Evolutionary conservation across 2,113 vertebrate species (phyloP).

Genomic region (Nyctibius bracteatus): DNA sequence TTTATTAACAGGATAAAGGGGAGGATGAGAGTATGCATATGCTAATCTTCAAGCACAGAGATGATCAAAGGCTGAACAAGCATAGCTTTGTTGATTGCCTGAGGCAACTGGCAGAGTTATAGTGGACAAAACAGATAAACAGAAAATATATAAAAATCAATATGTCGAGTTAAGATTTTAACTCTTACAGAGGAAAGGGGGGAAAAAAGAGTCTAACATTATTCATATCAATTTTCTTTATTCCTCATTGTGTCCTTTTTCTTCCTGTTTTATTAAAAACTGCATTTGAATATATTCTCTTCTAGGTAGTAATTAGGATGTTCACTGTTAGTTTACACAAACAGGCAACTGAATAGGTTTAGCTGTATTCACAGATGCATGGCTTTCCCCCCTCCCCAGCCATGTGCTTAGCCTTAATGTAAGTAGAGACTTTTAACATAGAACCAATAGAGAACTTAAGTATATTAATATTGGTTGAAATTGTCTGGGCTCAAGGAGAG

Average conservation of each 20-base stretch:
- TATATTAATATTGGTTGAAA: not conserved
- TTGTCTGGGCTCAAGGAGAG: not conserved
- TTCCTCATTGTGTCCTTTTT: not conserved
- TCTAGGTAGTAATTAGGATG: not conserved
- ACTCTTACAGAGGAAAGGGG: not conserved
- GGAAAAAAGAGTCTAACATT: not conserved
- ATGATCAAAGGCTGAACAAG: constrained; percentile 85
- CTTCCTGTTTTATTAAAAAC: not conserved
- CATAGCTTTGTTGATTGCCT: constrained; percentile 84
- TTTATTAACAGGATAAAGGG: constrained; percentile 63
- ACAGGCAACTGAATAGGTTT: not conserved
- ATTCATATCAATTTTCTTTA: not conserved
- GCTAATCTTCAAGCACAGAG: constrained; percentile 80
- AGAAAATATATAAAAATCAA: constrained; percentile 73
- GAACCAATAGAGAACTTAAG: not conserved
- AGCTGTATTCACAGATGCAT: not conserved
- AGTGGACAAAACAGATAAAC: constrained; percentile 68
- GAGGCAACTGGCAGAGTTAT: constrained; percentile 71
- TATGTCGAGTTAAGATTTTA: not conserved
- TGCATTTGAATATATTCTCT: not conserved
- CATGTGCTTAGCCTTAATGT: not conserved
- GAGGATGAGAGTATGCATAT: constrained; percentile 75
- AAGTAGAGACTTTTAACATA: not conserved
- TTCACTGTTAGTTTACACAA: not conserved
- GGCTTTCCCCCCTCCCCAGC: not conserved